Percentiles rank a stretch among this genome's conserved stretches.
phyloP scores from a whole-genome alignment of 2,888 invertebrate species.

The Acleris holmiana region DNA sequence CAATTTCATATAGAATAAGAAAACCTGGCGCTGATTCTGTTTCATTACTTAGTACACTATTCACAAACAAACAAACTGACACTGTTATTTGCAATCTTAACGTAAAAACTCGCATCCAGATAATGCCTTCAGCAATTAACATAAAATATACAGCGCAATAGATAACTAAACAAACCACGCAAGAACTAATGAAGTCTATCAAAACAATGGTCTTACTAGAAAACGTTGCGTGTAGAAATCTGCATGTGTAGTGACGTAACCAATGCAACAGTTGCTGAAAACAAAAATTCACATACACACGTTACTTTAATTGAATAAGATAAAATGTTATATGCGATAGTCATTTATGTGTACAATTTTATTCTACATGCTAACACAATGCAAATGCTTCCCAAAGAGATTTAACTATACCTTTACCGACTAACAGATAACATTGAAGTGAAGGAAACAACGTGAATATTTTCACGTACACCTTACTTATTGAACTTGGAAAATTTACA shows the following conservation, averaged over 20 bases:
- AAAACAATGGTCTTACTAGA: constrained; percentile 12
- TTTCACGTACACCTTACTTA: constrained; percentile 19
- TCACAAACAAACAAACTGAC: constrained; percentile 6
- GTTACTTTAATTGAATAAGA: no score
- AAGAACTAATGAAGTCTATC: constrained; percentile 10
- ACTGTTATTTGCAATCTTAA: constrained; percentile 9
- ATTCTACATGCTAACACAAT: no score
- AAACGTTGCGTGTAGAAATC: neutral
- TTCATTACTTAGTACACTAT: neutral
- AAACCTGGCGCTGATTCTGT: no score
- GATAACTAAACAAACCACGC: constrained; percentile 16
- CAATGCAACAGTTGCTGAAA: no score
- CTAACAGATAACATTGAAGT: constrained; percentile 12
- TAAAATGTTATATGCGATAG: no score
- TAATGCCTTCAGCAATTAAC: constrained; percentile 15
- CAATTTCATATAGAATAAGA: no score
- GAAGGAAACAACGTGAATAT: constrained; percentile 14
- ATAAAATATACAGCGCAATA: constrained; percentile 10
- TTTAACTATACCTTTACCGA: neutral
- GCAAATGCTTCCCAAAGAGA: no score
- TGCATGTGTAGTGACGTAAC: neutral
- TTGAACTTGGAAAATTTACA: neutral
- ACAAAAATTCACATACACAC: no score
- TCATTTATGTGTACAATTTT: no score
- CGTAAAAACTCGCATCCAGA: constrained; percentile 16